Base-by-base conservation (phyloP, 35 echinoderm and acorn worm species). In the Diadema setosum region DNA sequence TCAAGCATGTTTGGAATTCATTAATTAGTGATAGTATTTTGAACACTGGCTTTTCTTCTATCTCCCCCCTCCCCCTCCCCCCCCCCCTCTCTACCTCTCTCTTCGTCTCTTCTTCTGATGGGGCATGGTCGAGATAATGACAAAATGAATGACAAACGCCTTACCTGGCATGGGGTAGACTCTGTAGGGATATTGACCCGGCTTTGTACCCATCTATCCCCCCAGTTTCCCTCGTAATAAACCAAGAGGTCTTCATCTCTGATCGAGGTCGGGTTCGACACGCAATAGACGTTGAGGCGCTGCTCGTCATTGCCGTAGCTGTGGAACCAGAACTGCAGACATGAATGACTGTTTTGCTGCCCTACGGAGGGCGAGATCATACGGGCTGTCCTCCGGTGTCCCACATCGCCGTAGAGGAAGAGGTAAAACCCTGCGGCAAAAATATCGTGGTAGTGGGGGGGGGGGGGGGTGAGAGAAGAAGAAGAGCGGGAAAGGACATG, bases 291-390 rank as follows among this genome's bases (percentile, higher is more conserved):
- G 24, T 76, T 86, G 9, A 97, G 83, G 0, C 36, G 29, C 57
- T 97, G 87, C 0, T 93, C 87, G 39, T 90, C 91, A 3, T 69
- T 31, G 18, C 95, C 95, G 18, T 93, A 93, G 87, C 90, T 89
- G 57, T 97, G 91, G 30, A 82, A 97, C 95, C 95, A 97, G 80
- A 97, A 97, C 56, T 86, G 59, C 11, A 97, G 32, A 34, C 95
- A 97, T 9, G 89, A 89, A 15, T 64, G 25, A 14, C 3, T 2
- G 17, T 25, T 20, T 75, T 91, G 91, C 0, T 29, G n/a, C 3
- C 48, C 45, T 39, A 84, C 64, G 33, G 44, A 20, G 1, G 94
- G 94, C 8, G 89, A 92, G 37, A 46, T 57, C 33, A 96, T 52
- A 23, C 89, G 85, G 14, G 94, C 84, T 29, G 55, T 86, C 2